Base-by-base conservation (phyloP, 2,113 vertebrate species). In the Syngnathus floridae region DNA sequence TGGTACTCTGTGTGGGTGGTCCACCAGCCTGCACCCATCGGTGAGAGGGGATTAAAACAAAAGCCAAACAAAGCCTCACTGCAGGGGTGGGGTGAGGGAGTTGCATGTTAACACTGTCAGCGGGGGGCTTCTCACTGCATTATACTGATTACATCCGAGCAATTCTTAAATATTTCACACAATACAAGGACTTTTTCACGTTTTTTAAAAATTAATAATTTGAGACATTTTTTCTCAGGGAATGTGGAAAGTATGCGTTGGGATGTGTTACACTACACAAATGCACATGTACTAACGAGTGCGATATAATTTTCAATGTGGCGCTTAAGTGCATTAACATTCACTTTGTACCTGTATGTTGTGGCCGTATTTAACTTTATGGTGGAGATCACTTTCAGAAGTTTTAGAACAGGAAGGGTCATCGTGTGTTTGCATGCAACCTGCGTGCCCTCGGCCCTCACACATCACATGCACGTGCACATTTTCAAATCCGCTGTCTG, bases 11-110 rank as follows among this genome's bases (percentile, higher is more conserved):
- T 64, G 80, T 91, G 89, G 88, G 88, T 90, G 90, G 88, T 89
- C 90, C 76, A 51, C 65, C 71, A 81, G 75, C 75, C 84, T 86
- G 85, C 74, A 87, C 82, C 86, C 77, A 89, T 81, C 79, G 86
- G 86, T 87, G 85, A 86, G 84, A 85, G 77, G 70, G 84, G 84
- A 89, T 82, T 87, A 86, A 88, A 88, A 89, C 81, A 87, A 90
- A 87, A 84, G 84, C 80, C 82, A 86, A 88, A 87, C 81, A 84
- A 86, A 89, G 82, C 77, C 75, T 72, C 63, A 66, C 79, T 83
- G 79, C 74, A 84, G 78, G 86, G 82, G 77, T 84, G 82, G 73
- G 62, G 76, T 66, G 62, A 61, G 71, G 84, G 81, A 76, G 83
- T 82, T 71, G 62, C 76, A 41, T 79, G 81, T 83, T 84, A 82